phyloP scores from a whole-genome alignment of 2,888 invertebrate species.

The Teinopalpus imperialis region DNA sequence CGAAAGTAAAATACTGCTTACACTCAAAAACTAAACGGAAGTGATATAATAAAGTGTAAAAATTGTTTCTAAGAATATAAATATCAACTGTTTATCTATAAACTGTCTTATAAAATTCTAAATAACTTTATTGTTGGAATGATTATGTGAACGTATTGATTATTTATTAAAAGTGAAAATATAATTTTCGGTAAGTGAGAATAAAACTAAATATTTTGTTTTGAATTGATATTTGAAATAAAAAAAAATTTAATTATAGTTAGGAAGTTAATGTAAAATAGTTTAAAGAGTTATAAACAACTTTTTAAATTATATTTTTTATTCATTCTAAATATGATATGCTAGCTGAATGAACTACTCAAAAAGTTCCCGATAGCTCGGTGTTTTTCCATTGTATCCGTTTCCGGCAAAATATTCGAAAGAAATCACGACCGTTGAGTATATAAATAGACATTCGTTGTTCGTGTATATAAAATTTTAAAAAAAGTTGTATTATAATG shows the following conservation, averaged over 20 bases:
- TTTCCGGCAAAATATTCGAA: neutral
- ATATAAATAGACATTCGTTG: neutral
- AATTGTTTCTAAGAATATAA: neutral
- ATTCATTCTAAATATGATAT: too few relatives aligned
- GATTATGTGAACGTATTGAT: conserved; percentile 14
- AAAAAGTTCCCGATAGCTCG: too few relatives aligned
- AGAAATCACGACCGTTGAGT: neutral
- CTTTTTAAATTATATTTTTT: too few relatives aligned
- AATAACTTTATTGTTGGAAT: conserved; percentile 1
- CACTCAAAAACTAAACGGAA: neutral
- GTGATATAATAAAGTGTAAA: neutral
- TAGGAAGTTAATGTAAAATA: too few relatives aligned
- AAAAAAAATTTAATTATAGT: too few relatives aligned
- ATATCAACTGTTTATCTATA: too few relatives aligned
- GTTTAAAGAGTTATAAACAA: too few relatives aligned
- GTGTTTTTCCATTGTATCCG: conserved; percentile 2
- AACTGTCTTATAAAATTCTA: neutral
- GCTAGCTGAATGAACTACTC: too few relatives aligned
- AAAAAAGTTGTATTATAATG: too few relatives aligned
- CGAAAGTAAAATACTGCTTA: conserved; percentile 2
- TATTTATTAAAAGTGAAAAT: neutral
- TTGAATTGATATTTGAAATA: too few relatives aligned
- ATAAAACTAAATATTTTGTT: neutral
- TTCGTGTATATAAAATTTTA: too few relatives aligned
- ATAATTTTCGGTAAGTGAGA: neutral